Evolutionary conservation across 2,888 invertebrate genomes (phyloP).

Genomic region (Congeria kusceri): DNA sequence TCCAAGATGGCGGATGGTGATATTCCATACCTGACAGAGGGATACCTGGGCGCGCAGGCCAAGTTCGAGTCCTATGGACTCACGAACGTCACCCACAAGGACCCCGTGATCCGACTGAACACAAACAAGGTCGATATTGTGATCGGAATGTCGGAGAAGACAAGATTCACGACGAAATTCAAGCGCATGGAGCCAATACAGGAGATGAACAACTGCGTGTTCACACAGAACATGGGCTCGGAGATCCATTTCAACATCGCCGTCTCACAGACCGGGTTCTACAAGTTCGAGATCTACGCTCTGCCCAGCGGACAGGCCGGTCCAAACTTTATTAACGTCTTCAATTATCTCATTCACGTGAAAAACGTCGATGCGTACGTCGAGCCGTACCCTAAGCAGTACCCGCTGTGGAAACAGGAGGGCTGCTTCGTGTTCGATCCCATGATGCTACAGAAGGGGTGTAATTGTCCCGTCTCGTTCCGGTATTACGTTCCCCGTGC

Average conservation of each 20-base stretch:
- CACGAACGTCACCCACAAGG: conserved; percentile 68
- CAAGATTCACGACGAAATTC: conserved; percentile 75
- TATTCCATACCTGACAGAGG: conserved; percentile 75
- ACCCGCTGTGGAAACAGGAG: conserved; percentile 78
- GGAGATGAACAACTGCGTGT: conserved; percentile 73
- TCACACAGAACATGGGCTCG: conserved; percentile 70
- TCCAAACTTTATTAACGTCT: conserved; percentile 77
- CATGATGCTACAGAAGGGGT: conserved; percentile 70
- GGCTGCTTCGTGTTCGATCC: conserved; percentile 78
- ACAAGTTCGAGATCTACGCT: conserved; percentile 80
- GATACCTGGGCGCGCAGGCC: conserved; percentile 77
- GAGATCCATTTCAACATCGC: conserved; percentile 74
- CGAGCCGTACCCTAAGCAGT: conserved; percentile 77
- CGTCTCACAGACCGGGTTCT: conserved; percentile 74
- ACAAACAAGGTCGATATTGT: conserved; percentile 73
- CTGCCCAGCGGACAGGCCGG: conserved; percentile 76
- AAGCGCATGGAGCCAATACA: conserved; percentile 73
- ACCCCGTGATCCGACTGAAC: conserved; percentile 72
- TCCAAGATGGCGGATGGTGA: conserved; percentile 62
- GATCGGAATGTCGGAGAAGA: conserved; percentile 68
- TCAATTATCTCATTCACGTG: conserved; percentile 75
- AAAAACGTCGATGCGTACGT: conserved; percentile 66
- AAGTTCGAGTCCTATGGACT: conserved; percentile 77
- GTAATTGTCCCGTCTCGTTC: conserved; percentile 70
- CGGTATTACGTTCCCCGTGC: conserved; percentile 73